A percentile compares a stretch with the other conserved stretches of the same genome.
Evolutionary conservation across 2,888 invertebrate species (phyloP).

Genomic region (Tolmerus cingulatus): DNA sequence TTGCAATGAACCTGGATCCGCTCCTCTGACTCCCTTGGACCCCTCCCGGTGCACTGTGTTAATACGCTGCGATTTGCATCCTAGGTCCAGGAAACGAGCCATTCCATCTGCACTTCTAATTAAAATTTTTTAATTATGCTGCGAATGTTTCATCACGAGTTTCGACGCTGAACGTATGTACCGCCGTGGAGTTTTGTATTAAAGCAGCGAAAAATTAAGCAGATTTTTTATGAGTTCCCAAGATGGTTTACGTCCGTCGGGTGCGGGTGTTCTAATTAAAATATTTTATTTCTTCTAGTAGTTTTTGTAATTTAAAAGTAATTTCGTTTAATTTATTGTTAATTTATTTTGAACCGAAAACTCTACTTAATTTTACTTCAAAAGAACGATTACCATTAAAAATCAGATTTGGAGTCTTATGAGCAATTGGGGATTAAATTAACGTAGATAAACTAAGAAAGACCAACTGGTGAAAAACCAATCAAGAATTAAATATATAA

Average conservation of each 20-base stretch:
- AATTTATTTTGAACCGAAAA: no score
- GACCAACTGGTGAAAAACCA: no score
- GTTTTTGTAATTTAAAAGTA: not conserved
- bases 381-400: no score
- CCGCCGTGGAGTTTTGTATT: not conserved
- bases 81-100: not conserved
- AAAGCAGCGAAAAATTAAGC: slow-evolving; percentile 12
- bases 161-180: not conserved
- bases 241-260: not conserved
- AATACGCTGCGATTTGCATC: slow-evolving; percentile 20
- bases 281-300: not conserved
- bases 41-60: not conserved
- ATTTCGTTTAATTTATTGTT: not conserved
- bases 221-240: not conserved
- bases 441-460: no score
- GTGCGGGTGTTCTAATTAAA: not conserved
- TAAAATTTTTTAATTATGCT: slow-evolving; percentile 34
- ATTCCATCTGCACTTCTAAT: slow-evolving; percentile 30
- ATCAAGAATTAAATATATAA: no score
- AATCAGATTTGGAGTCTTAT: no score
- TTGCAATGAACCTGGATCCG: not conserved
- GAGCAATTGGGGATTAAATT: no score
- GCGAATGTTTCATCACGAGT: slow-evolving; percentile 27
- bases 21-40: not conserved
- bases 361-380: no score